Percentiles rank a stretch among this genome's conserved stretches.
These are phyloP conservation scores for Myripristis jacobus DNA, from an alignment of 2,797 vertebrate species.

Conservation along the genomic window DNA sequence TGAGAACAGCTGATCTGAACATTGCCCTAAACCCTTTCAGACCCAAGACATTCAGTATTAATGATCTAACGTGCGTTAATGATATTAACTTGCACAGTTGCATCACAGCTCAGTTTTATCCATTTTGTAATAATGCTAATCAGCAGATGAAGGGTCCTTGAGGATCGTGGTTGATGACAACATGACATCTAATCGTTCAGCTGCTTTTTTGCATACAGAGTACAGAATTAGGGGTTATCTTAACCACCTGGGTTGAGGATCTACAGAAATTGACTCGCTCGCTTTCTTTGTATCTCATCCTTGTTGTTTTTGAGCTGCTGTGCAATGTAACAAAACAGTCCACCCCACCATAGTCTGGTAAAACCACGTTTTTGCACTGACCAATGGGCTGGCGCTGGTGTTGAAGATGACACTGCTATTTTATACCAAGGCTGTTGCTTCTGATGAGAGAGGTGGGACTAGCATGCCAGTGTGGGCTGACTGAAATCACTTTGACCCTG, in stretches of 20 bases:
- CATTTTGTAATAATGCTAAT: not conserved
- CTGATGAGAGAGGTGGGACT: constrained; percentile 33
- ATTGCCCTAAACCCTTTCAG: no score
- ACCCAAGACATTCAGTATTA: no score
- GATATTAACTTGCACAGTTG: not conserved
- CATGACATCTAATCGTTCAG: not conserved
- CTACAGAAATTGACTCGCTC: not conserved
- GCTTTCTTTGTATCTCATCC: not conserved
- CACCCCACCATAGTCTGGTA: not conserved
- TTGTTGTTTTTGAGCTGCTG: no score
- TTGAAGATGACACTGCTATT: constrained; percentile 14
- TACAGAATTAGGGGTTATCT: not conserved
- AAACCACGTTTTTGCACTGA: constrained; percentile 4
- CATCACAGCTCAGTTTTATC: not conserved
- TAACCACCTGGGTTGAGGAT: not conserved
- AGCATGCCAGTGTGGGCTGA: constrained; percentile 32
- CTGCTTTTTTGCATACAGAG: not conserved
- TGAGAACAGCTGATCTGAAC: no score
- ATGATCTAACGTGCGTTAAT: no score
- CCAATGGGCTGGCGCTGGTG: not conserved
- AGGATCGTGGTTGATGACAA: no score
- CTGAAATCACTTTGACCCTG: constrained; percentile 60
- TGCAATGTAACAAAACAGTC: not conserved
- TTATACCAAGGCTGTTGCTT: constrained; percentile 8
- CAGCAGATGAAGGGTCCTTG: no score